These are phyloP conservation scores for Dysidea cf. avara DNA, from an alignment of 37 sponge, comb jelly and placozoan genomes.

Conservation along the genomic window DNA sequence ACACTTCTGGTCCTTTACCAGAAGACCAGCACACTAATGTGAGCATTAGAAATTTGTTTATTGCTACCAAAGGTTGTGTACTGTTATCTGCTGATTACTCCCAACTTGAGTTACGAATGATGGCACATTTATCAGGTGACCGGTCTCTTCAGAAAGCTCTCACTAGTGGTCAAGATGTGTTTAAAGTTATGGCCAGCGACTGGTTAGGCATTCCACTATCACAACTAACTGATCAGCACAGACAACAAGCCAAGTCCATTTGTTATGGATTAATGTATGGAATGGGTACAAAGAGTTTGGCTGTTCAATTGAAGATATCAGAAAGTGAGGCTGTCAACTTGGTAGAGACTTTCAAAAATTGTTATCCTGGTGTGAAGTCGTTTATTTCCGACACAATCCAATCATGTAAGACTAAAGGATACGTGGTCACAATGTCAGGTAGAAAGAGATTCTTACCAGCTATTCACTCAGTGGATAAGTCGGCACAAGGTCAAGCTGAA, in stretches of 20 bases:
- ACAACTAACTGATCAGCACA: conserved; percentile 59
- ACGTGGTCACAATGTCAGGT: conserved; percentile 70
- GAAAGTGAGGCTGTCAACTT: conserved; percentile 88
- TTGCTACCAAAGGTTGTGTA: conserved; percentile 55
- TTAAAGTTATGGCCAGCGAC: conserved; percentile 85
- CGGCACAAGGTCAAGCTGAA: conserved; percentile 77
- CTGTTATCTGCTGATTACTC: conserved; percentile 94
- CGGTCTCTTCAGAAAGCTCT: conserved; percentile 55
- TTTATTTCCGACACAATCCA: conserved; percentile 70
- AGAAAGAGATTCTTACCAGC: conserved; percentile 78
- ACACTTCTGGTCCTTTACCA: neutral
- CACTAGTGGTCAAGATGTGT: conserved; percentile 88
- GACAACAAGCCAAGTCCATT: conserved; percentile 91
- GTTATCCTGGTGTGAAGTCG: conserved; percentile 63
- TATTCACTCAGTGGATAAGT: conserved; percentile 60
- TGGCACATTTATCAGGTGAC: conserved; percentile 92
- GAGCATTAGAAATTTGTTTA: conserved; percentile 82
- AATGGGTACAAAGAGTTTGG: conserved; percentile 83
- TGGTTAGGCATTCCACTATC: conserved; percentile 62
- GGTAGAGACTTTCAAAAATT: conserved; percentile 83
- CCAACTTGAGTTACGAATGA: conserved; percentile 92
- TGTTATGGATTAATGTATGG: conserved; percentile 99
- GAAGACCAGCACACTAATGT: conserved; percentile 48
- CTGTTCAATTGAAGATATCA: conserved; percentile 70
- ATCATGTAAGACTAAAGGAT: conserved; percentile 68